Evolutionary conservation across 2,797 vertebrate genomes (phyloP), one percentile per base, ranked within the genome.

Genomic region (Enteromius argenteus): DNA sequence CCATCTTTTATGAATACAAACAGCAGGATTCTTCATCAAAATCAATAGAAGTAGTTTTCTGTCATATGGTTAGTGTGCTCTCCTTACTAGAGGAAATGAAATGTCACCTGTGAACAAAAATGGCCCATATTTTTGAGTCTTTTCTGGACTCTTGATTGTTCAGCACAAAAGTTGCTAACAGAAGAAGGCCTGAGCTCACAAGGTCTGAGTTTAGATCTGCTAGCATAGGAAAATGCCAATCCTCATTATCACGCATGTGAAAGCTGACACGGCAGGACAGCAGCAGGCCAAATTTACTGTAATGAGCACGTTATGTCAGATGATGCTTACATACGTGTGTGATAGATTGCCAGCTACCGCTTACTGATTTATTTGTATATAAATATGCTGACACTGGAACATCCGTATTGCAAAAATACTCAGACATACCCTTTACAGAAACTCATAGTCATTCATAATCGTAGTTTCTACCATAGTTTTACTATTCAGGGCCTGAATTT

Each of bases 141-240:
- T 66, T 62, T 68, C 56, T 68, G 85, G 56, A 83, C 85, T 69
- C 58, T 83, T 51, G 79, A 71, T 84, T 84, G 72, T 83, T 89
- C 88, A 88, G 88, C 83, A 76, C 77, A 86, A 88, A 89, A 85
- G 73, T 81, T 89, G 86, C 88, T 75, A 84, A 84, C 86, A 85
- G 85, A 86, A 78, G 30, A 71, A 32, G 81, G 85, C 51, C 72
- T 84, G 77, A 84, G 35, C 73, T 80, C 74, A 86, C 39, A 56
- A 69, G 9, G 46, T 74, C 78, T 73, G 84, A 86, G 85, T 88
- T 88, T 87, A 87, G 86, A 84, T 81, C 67, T 81, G 85, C 85
- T 84, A 85, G 73, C 80, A 84, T 86, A 74, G 86, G 86, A 88
- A 83, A 88, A 85, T 85, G 85, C 81, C 86, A 88, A 88, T 85